Conservation (phyloP, 2,888 invertebrate species). For the Cosmopolites sordidus region DNA sequence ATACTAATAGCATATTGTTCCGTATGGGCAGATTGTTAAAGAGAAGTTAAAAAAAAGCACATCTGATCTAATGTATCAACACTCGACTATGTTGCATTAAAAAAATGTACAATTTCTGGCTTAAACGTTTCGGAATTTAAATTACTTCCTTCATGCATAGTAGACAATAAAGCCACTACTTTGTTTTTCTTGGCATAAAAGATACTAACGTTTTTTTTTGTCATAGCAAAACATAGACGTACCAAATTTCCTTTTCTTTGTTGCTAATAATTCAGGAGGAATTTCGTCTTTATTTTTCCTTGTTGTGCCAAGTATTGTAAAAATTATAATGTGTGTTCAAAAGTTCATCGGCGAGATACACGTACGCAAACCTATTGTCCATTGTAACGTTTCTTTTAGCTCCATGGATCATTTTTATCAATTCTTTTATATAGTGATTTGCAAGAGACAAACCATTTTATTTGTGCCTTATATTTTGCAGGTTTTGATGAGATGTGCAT, state of each 20-base stretch:
- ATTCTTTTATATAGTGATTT: too few species aligned
- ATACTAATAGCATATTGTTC: too few species aligned
- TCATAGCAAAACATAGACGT: slow-evolving; percentile 2
- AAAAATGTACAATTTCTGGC: not conserved
- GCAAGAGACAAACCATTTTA: slow-evolving; percentile 2
- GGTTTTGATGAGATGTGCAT: slow-evolving; percentile 10
- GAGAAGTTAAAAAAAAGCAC: too few species aligned
- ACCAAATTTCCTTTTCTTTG: not conserved
- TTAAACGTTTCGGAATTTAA: too few species aligned
- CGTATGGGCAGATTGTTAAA: too few species aligned
- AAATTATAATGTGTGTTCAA: not conserved
- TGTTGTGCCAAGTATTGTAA: slow-evolving; percentile 1
- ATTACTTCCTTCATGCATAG: too few species aligned
- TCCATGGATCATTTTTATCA: too few species aligned
- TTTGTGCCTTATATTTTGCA: slow-evolving; percentile 7
- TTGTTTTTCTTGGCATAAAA: not conserved
- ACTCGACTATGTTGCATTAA: not conserved
- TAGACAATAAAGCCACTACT: too few species aligned
- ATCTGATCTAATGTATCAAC: not conserved
- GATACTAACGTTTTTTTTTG: slow-evolving; percentile 2
- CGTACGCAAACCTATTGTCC: not conserved
- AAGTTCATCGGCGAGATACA: too few species aligned
- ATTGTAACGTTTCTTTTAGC: slow-evolving; percentile 2
- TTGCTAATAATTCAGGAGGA: too few species aligned
- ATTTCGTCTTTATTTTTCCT: slow-evolving; percentile 3